These are phyloP conservation scores for Odontothrips loti DNA, from an alignment of 2,888 invertebrate genomes.

Conservation along the genomic window DNA sequence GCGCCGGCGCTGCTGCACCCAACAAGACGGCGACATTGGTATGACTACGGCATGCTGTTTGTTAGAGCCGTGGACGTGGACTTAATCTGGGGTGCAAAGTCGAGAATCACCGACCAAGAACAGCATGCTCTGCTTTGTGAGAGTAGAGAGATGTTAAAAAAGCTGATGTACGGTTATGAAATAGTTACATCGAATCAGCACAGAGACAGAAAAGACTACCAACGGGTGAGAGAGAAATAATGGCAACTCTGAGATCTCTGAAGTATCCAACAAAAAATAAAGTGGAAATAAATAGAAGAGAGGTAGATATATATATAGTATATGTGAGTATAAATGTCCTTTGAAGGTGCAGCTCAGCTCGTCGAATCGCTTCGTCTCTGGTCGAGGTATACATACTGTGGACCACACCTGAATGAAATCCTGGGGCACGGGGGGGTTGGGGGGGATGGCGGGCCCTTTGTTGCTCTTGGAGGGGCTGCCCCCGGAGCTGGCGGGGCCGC, in stretches of 20 bases:
- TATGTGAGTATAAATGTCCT: background rate
- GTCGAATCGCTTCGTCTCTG: background rate
- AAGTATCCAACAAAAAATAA: background rate
- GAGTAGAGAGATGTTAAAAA: no score
- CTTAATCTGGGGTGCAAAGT: no score
- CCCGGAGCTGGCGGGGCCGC: slow-evolving; percentile 43
- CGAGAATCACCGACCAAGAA: no score
- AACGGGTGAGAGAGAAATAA: background rate
- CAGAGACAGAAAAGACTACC: no score
- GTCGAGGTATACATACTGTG: slow-evolving; percentile 11
- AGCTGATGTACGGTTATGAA: no score
- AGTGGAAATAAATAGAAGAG: background rate
- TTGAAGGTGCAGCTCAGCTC: background rate
- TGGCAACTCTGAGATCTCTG: background rate
- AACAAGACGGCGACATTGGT: no score
- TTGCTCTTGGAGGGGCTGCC: slow-evolving; percentile 3
- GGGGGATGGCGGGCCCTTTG: background rate
- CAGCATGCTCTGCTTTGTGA: no score
- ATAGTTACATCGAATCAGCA: no score
- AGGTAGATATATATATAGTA: background rate
- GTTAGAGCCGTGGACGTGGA: no score
- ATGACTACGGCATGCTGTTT: no score
- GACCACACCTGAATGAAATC: slow-evolving; percentile 26
- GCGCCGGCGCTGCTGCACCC: no score
- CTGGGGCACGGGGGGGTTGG: slow-evolving; percentile 18